Base-by-base conservation (phyloP, 2,797 vertebrate species). In the Gymnoscopelus braueri region DNA sequence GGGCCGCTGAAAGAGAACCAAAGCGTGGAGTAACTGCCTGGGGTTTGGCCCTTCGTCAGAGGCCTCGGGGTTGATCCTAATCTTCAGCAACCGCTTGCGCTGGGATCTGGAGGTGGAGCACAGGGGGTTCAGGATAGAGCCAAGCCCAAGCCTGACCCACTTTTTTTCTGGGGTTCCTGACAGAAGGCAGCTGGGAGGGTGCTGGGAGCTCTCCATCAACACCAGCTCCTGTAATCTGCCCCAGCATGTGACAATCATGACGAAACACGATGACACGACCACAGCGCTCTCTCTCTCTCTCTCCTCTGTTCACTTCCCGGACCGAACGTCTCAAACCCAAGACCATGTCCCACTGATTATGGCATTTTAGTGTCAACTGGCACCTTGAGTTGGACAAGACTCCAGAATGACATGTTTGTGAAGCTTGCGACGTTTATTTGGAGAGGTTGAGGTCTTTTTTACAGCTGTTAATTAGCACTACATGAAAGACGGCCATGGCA, bases 351-450 rank as follows among this genome's bases (percentile, higher is more conserved):
- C 89, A 84, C 80, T 84, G 88, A 87, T 90, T 87, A 89, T 87
- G 90, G 90, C 90, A 76, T 91, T 90, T 91, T 81, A 85, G 84
- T 91, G 90, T 90, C 91, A 92, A 84, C 76, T 87, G 87, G 88
- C 89, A 74, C 65, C 48, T 66, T 11, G 60, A 87, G 88, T 91
- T 87, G 91, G 87, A 91, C 88, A 74, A 74, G 3, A 4, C 26
- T 48, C 12, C 24, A 26, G 39, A 57, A 57, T 32, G 12, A 57
- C 75, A 79, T 84, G 85, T 89, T 87, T 86, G 83, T 79, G 84
- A 87, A 74, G 71, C 61, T 75, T 50, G 53, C 54, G 50, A 78
- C 83, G 79, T 88, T 89, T 78, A 82, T 77, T 53, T 60, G 69
- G 58, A 77, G 75, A 82, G 85, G 67, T 83, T 81, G 71, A 81